Percentiles rank a stretch among this genome's conserved stretches.
Conservation (phyloP, 2,113 vertebrate genomes). For the Caracal caracal region DNA sequence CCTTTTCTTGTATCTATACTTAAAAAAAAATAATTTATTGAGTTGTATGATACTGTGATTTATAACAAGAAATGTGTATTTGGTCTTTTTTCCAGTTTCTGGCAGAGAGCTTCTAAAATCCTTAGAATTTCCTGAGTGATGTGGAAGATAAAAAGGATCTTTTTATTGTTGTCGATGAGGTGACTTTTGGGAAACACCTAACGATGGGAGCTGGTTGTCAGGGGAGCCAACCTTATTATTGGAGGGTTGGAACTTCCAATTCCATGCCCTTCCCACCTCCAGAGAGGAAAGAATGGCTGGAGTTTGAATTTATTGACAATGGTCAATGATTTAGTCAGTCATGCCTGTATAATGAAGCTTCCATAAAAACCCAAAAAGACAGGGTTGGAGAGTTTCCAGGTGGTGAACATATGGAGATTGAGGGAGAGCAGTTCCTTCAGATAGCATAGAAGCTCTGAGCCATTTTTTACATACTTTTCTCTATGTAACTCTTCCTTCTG, state of each 20-base stretch:
- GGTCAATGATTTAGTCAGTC: neutral
- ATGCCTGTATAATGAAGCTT: neutral
- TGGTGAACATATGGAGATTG: too few relatives aligned
- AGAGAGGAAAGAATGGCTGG: neutral
- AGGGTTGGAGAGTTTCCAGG: neutral
- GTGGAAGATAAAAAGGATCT: neutral
- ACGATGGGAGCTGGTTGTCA: neutral
- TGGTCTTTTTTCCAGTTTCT: neutral
- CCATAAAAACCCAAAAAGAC: neutral
- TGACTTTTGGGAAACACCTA: neutral
- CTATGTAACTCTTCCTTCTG: neutral
- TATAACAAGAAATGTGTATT: neutral
- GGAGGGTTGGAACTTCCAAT: neutral
- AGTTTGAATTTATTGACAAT: neutral
- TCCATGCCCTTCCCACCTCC: neutral
- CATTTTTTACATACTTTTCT: neutral
- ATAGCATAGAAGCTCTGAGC: neutral
- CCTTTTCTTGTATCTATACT: neutral
- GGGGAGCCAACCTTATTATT: neutral
- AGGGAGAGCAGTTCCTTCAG: neutral
- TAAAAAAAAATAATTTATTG: neutral
- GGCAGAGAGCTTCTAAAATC: neutral
- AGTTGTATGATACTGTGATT: neutral
- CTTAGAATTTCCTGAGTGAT: neutral
- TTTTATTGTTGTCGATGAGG: neutral